Evolutionary conservation across 2,797 vertebrate species (phyloP).

Genomic region (Mycteria americana): DNA sequence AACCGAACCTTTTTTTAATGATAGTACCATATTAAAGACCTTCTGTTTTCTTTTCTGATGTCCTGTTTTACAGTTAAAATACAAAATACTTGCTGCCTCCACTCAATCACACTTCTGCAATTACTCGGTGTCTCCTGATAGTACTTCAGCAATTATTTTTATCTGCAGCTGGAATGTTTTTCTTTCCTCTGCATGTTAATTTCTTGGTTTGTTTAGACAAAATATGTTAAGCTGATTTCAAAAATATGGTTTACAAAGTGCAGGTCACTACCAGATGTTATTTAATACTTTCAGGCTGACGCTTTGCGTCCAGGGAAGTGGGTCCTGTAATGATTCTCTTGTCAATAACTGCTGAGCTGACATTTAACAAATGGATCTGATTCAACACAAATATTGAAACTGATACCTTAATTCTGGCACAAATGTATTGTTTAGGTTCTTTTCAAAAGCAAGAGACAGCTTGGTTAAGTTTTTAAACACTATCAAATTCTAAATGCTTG

Average conservation of each 20-base stretch:
- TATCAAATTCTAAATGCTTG: background rate
- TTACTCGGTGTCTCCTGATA: constrained; percentile 1
- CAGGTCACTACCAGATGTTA: constrained; percentile 39
- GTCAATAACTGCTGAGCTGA: background rate
- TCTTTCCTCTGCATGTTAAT: constrained; percentile 23
- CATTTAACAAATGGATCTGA: constrained; percentile 1
- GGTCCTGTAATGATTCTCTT: background rate
- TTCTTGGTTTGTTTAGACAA: constrained; percentile 51
- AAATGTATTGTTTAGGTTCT: background rate
- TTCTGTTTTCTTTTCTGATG: constrained; percentile 49
- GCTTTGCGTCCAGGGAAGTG: background rate
- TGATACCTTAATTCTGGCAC: background rate
- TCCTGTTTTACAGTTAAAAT: constrained; percentile 26
- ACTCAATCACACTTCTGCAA: constrained; percentile 26
- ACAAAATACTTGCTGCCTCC: constrained; percentile 51
- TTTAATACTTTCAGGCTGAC: constrained; percentile 4
- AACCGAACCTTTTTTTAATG: constrained; percentile 39
- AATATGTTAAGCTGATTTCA: constrained; percentile 41
- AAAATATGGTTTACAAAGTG: constrained; percentile 29
- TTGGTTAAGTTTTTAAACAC: background rate
- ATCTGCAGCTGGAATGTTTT: constrained; percentile 47
- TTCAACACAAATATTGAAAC: constrained; percentile 20
- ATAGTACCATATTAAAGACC: constrained; percentile 46
- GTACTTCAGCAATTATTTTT: constrained; percentile 57
- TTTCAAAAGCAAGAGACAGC: background rate